Evolutionary conservation across 2,888 invertebrate genomes (phyloP).

Genomic region (Macrosiphum euphorbiae): DNA sequence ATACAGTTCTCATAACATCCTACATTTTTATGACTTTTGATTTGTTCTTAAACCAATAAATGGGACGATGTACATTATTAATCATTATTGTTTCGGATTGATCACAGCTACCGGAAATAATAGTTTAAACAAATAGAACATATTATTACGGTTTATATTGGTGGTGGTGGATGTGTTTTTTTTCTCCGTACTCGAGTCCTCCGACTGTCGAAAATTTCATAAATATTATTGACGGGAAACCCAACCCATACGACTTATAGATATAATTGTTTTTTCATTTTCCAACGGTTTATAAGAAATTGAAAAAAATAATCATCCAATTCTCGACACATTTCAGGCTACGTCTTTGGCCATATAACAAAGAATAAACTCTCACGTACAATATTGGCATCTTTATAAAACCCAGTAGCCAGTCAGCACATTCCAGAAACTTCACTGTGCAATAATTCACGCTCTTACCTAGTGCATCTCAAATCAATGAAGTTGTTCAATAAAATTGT

Average conservation of each 20-base stretch:
- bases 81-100: neutral
- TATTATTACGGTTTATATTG: neutral
- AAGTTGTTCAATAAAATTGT: neutral
- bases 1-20: neutral
- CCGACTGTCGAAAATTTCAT: neutral
- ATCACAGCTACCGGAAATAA: neutral
- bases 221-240: neutral
- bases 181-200: neutral
- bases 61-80: neutral
- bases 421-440: too few relatives aligned
- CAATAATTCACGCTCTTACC: neutral
- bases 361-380: neutral
- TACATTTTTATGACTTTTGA: neutral
- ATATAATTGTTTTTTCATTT: neutral
- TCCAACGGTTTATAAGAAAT: neutral
- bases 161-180: neutral
- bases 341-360: neutral
- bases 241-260: neutral
- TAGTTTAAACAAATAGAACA: neutral
- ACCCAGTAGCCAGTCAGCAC: neutral
- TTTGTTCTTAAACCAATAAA: neutral
- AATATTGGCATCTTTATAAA: neutral
- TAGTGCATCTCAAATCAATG: neutral
- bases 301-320: neutral
- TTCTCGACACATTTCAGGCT: neutral